Evolutionary conservation across 2,888 invertebrate genomes (phyloP).

Genomic region (Clistopyga incitator): DNA sequence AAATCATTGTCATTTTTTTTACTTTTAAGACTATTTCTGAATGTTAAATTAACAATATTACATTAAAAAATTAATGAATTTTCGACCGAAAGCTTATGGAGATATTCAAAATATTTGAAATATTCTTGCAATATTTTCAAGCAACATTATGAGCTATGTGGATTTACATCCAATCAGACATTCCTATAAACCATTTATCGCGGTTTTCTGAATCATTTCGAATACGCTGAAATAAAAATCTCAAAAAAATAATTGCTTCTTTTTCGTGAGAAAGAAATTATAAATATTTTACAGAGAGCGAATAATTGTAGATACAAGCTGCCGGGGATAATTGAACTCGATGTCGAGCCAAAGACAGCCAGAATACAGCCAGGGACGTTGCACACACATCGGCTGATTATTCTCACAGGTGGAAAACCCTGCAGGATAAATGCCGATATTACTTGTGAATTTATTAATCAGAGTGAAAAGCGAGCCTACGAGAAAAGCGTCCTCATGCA

Average conservation of each 20-base stretch:
- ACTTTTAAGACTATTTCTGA: too few relatives aligned
- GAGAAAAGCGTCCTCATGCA: constrained; percentile 77
- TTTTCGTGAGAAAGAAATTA: background rate
- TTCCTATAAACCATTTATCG: too few relatives aligned
- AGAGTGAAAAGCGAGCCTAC: constrained; percentile 79
- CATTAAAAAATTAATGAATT: too few relatives aligned
- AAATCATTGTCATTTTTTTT: too few relatives aligned
- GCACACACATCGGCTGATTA: constrained; percentile 79
- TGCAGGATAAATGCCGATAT: constrained; percentile 78
- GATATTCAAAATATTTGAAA: too few relatives aligned
- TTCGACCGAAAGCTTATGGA: too few relatives aligned
- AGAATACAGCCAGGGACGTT: constrained; percentile 81
- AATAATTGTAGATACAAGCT: constrained; percentile 74
- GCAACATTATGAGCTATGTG: too few relatives aligned
- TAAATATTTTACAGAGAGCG: background rate
- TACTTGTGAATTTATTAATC: constrained; percentile 82
- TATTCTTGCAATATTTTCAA: too few relatives aligned
- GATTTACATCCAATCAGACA: too few relatives aligned
- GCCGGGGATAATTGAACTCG: constrained; percentile 75
- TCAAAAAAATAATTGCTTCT: constrained; percentile 6
- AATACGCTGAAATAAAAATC: too few relatives aligned
- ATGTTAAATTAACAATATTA: too few relatives aligned
- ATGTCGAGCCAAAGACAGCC: constrained; percentile 78
- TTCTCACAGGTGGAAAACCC: constrained; percentile 79
- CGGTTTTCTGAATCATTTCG: background rate